Conservation (phyloP, 2,797 vertebrate species). For the Nannoperca obscura region DNA sequence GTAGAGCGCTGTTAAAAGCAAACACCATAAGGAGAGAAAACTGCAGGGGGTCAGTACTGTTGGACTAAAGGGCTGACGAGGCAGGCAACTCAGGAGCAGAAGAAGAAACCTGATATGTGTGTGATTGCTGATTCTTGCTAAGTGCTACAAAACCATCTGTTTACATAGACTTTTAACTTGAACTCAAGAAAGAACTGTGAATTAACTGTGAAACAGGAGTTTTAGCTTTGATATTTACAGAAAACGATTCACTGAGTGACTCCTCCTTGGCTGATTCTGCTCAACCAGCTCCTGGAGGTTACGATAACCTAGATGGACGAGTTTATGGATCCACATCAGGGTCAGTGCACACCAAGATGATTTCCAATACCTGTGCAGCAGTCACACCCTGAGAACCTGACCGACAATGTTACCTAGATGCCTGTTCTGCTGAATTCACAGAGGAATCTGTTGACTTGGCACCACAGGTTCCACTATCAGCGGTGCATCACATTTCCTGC, state of each 20-base stretch:
- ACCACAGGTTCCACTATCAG: conserved; percentile 55
- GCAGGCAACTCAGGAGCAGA: conserved; percentile 50
- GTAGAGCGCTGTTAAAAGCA: conserved; percentile 58
- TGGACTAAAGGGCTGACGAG: conserved; percentile 65
- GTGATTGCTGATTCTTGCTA: conserved; percentile 28
- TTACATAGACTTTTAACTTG: conserved; percentile 13
- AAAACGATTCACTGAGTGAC: neutral
- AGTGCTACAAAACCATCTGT: conserved; percentile 18
- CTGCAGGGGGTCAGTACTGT: conserved; percentile 58
- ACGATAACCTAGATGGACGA: conserved; percentile 16
- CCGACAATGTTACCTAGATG: conserved; percentile 29
- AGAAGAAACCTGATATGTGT: conserved; percentile 52
- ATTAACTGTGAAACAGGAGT: neutral
- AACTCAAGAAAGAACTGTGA: conserved; percentile 14
- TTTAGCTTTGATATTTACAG: neutral
- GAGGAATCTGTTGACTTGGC: conserved; percentile 69
- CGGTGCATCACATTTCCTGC: conserved; percentile 64
- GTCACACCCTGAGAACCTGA: conserved; percentile 30
- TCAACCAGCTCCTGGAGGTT: conserved; percentile 20
- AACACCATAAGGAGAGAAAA: conserved; percentile 58
- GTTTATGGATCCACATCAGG: conserved; percentile 44
- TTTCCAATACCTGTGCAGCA: conserved; percentile 27
- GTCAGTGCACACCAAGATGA: conserved; percentile 32
- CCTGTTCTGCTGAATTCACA: conserved; percentile 43
- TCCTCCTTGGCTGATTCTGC: conserved; percentile 10